Evolutionary conservation across 1,140 invertebrate species (phyloP).

Genomic region (Pogonomyrmex californicus): DNA sequence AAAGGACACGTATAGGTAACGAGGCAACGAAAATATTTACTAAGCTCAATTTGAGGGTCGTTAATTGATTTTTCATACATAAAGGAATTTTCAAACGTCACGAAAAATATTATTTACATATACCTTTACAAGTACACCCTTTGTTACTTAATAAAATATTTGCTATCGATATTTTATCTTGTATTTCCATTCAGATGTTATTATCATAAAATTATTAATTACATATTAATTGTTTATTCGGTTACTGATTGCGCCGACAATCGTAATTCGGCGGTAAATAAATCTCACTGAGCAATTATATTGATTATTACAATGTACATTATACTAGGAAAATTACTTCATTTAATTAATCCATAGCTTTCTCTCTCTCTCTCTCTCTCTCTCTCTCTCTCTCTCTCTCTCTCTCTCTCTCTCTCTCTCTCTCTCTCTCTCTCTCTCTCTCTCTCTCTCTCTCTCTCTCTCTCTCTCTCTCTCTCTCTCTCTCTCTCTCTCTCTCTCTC

Average conservation of each 20-base stretch:
- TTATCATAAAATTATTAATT: slow-evolving; percentile 56
- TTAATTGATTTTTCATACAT: background rate
- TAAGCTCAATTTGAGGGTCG: background rate
- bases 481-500: background rate
- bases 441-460: background rate
- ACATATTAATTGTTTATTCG: slow-evolving; percentile 60
- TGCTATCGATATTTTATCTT: slow-evolving; percentile 17
- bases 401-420: background rate
- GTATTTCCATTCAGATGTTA: background rate
- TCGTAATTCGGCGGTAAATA: slow-evolving; percentile 59
- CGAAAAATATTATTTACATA: background rate
- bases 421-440: background rate
- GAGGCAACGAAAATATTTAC: background rate
- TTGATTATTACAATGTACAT: slow-evolving; percentile 56
- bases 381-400: background rate
- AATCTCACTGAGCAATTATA: slow-evolving; percentile 55
- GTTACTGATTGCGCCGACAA: slow-evolving; percentile 42
- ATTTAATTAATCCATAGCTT: slow-evolving; percentile 48
- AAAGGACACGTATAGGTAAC: background rate
- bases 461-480: background rate
- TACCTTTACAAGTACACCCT: background rate
- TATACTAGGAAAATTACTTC: slow-evolving; percentile 55
- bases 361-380: background rate
- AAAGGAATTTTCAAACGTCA: background rate
- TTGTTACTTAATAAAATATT: slow-evolving; percentile 19